Base-by-base conservation (phyloP, 2,113 vertebrate genomes). In the Neotragus pygmaeus region DNA sequence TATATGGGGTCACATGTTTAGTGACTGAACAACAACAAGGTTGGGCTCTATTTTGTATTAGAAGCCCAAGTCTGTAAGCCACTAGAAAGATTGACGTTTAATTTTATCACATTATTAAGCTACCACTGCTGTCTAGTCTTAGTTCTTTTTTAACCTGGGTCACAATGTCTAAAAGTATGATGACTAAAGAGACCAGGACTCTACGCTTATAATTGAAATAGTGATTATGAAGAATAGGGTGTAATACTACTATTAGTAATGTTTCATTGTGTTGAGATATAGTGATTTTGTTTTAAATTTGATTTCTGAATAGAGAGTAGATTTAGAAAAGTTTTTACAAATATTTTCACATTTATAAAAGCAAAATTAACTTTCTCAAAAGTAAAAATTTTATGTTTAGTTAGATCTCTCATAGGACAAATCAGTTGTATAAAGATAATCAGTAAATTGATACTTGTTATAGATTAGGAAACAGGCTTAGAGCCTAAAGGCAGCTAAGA, bases 201-300 rank as follows among this genome's bases (percentile, higher is more conserved):
- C 3, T 39, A 53, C 16, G 10, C 39, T 89, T 84, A 36, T 60
- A 57, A 93, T 25, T 84, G 60, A 88, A 85, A 23, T 55, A 80
- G 28, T 45, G 28, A 83, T 91, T 47, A 62, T 73, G 33, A 53
- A 93, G 17, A 86, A 36, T 75, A 36, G 75, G 14, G 73, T 80
- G 47, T 25, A 84, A 64, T 87, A n/a, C 6, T 62, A 6, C 33
- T 91, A 36, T 93, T 81, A 96, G 27, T 97, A 88, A 62, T 75
- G 53, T 91, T 75, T 95, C 25, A 64, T 16, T 83, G 21, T 92
- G 82, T 66, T n/a, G 27, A 86, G 16, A 53, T 86, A 82, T n/a
- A 83, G 57, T 92, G 28, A 55, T 78, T 82, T 82, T 82, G n/a
- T 89, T 91, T 95, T 81, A 93, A 96, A 84, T 58, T 88, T 88